Evolutionary conservation across 2,113 vertebrate genomes (phyloP), one percentile per base, ranked within the genome.

Genomic region (Tetrao urogallus): DNA sequence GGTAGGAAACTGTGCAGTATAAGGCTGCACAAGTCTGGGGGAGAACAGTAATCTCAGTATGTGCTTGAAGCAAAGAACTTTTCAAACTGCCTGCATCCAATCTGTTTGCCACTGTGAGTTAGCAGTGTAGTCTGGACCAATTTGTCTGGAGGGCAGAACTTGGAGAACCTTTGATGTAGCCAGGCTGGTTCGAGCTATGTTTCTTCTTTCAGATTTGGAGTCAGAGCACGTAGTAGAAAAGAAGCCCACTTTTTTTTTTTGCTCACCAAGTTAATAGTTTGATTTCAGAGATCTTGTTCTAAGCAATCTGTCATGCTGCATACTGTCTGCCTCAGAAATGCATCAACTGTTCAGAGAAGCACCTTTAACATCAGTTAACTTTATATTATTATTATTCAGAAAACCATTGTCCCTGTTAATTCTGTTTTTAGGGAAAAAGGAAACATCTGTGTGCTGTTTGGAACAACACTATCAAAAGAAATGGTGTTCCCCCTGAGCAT

Each of bases 161-260:
- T 0, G n/a, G 30, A 58, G 15, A 91, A 34, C 38, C 45, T 86
- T 65, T 24, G 32, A 60, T 47, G 75, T 17, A 69, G 19, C 3
- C 17, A 64, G 67, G 25, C 25, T 6, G 0, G 47, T 75, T 34
- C 17, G 28, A 81, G 78, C 28, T 21, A 47, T 0, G 0, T 47
- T 34, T 73, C 28, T 82, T 47, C 50, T 42, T 88, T 52, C 34
- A 30, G 48, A 27, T 8, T 20, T n/a, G 25, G 48, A 91, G 22
- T 32, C 19, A 40, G 27, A 58, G 13, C 11, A 36, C 0, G 0
- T 12, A 19, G 56, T 54, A 54, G 38, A 67, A 50, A 6, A 48
- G 24, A 10, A 74, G 43, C n/a, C 34, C 2, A 0, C 20, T 69
- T 8, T 56, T 56, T 56, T 30, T 18, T 50, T 50, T 27, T 24